Percentiles rank a stretch among this genome's conserved stretches.
These are phyloP conservation scores for Hormaphis cornu DNA, from an alignment of 1,140 invertebrate genomes.

Conservation along the genomic window DNA sequence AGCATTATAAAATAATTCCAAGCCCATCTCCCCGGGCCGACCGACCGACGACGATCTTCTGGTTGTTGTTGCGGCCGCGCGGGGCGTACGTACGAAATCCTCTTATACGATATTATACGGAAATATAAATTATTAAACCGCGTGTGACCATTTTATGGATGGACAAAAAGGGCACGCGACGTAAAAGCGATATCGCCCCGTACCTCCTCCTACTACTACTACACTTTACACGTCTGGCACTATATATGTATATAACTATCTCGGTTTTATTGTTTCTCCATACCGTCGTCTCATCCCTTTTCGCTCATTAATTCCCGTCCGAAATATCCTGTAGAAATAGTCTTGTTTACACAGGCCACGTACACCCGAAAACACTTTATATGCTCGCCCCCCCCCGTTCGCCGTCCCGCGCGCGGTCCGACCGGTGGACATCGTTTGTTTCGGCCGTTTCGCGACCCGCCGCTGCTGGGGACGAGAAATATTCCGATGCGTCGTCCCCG, in stretches of 20 bases:
- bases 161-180: conserved; percentile 20
- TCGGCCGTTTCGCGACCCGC: no score
- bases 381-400: background rate
- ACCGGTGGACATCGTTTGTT: no score
- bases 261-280: conserved; percentile 29
- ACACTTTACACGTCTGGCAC: background rate
- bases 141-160: conserved; percentile 31
- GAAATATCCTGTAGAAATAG: conserved; percentile 22
- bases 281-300: background rate
- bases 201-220: background rate
- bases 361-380: conserved; percentile 27
- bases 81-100: background rate
- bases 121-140: conserved; percentile 32
- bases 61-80: background rate
- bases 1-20: conserved; percentile 31
- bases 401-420: no score
- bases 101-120: conserved; percentile 25
- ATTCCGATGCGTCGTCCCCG: no score
- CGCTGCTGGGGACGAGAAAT: no score
- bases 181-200: conserved; percentile 18
- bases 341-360: conserved; percentile 28
- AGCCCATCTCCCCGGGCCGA: background rate
- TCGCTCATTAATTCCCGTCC: conserved; percentile 27
- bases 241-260: background rate
- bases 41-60: background rate